These are phyloP conservation scores for Saguinus midas DNA, from an alignment of 2,113 vertebrate genomes.

Conservation along the genomic window DNA sequence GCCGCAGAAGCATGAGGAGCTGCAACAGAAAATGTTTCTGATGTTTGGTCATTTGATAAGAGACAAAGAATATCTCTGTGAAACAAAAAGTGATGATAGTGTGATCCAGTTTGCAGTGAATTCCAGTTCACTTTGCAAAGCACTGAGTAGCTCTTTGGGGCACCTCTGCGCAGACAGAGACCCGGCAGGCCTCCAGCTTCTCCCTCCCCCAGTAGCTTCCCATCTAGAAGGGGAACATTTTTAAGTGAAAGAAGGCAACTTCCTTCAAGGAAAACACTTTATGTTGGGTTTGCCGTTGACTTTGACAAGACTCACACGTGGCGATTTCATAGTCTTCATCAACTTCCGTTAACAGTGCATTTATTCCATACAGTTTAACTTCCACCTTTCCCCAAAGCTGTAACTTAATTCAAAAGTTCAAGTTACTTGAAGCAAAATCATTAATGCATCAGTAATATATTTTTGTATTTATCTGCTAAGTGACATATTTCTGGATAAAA, in stretches of 20 bases:
- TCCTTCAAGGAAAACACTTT: neutral
- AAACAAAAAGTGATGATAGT: neutral
- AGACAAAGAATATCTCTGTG: neutral
- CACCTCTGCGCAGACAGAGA: neutral
- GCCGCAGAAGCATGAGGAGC: accelerated
- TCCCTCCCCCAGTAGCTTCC: too few relatives aligned
- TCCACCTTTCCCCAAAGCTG: neutral
- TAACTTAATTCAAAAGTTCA: neutral
- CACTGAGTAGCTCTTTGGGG: neutral
- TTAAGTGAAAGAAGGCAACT: too few relatives aligned
- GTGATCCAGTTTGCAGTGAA: neutral
- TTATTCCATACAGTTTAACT: accelerated
- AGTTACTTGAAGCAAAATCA: neutral
- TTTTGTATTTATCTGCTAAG: neutral
- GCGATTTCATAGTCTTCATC: too few relatives aligned
- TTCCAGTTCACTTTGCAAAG: accelerated
- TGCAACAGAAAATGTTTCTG: accelerated
- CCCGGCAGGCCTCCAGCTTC: too few relatives aligned
- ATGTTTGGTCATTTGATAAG: accelerated
- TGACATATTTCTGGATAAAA: neutral
- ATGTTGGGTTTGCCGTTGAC: neutral
- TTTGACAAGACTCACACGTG: accelerated
- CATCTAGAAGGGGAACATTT: neutral
- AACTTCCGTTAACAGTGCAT: accelerated
- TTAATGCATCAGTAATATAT: neutral